These are phyloP conservation scores for Chinchilla lanigera DNA, from an alignment of 2,113 vertebrate genomes.

Conservation along the genomic window DNA sequence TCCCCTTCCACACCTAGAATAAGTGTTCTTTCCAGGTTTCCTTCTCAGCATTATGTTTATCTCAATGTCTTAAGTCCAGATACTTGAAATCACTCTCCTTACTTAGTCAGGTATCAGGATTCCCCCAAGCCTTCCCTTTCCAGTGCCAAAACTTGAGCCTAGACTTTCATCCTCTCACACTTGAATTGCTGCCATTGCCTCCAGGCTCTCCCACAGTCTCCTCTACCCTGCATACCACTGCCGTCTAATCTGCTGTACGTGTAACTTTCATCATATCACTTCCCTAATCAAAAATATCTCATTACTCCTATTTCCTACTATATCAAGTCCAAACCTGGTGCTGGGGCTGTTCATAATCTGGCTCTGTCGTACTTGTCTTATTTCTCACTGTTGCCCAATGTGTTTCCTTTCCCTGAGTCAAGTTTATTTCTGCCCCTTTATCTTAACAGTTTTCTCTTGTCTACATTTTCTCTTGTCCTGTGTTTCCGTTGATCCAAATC, in stretches of 20 bases:
- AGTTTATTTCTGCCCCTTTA: conserved; percentile 21
- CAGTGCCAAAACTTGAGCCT: not conserved
- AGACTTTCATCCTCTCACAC: not conserved
- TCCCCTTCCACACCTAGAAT: not conserved
- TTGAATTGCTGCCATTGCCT: conserved; percentile 49
- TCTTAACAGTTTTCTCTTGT: conserved; percentile 1
- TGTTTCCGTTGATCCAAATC: not conserved
- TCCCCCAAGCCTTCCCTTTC: conserved; percentile 13
- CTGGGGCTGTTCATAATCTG: conserved; percentile 28
- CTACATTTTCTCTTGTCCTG: not conserved
- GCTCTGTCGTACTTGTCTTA: not conserved
- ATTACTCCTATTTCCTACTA: conserved; percentile 61
- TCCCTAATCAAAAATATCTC: conserved; percentile 63
- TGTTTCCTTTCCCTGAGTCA: conserved; percentile 44
- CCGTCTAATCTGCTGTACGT: conserved; percentile 53
- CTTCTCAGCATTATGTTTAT: conserved; percentile 24
- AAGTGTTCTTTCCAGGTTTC: not conserved
- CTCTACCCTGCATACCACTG: not conserved
- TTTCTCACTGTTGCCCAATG: conserved; percentile 61
- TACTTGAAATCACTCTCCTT: conserved; percentile 36
- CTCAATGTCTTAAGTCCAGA: conserved; percentile 16
- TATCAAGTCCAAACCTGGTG: conserved; percentile 74
- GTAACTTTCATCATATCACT: conserved; percentile 57
- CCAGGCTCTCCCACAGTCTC: conserved; percentile 40
- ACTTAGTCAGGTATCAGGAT: conserved; percentile 35